Conservation (phyloP, 2,113 vertebrate genomes). For the Sarotherodon lohbergeri region DNA sequence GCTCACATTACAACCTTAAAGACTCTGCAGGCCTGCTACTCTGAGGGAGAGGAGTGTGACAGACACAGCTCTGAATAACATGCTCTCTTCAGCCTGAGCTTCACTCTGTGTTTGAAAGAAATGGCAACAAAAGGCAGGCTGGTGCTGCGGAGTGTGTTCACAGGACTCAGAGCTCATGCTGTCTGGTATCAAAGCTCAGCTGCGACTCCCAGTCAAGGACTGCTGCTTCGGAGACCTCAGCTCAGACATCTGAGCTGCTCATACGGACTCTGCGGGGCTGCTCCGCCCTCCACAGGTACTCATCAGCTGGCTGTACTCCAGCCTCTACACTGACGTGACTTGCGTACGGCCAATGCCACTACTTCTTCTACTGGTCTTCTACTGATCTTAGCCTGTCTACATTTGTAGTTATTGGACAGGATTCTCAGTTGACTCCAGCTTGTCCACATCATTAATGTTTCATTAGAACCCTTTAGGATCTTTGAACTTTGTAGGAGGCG, state of each 20-base stretch:
- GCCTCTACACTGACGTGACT: neutral
- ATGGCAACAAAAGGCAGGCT: slow-evolving; percentile 30
- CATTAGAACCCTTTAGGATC: neutral
- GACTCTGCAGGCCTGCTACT: neutral
- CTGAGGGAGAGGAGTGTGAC: neutral
- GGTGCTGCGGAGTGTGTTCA: neutral
- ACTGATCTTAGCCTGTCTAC: neutral
- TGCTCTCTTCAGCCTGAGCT: neutral
- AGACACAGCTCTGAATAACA: neutral
- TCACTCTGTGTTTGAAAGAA: neutral
- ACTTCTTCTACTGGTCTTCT: neutral
- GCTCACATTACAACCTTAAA: neutral
- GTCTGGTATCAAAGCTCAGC: neutral
- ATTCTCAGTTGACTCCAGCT: neutral
- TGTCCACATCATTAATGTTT: neutral
- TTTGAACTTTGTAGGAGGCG: neutral
- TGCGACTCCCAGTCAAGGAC: neutral
- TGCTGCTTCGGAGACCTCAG: neutral
- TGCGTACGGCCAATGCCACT: rapidly evolving
- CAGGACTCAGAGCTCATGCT: neutral
- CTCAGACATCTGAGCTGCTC: slow-evolving; percentile 5
- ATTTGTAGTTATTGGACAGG: neutral
- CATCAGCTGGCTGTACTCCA: neutral
- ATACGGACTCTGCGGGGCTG: neutral
- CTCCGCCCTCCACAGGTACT: slow-evolving; percentile 31